Conservation (phyloP, 2,888 invertebrate species). For the Caenorhabditis sp. region DNA sequence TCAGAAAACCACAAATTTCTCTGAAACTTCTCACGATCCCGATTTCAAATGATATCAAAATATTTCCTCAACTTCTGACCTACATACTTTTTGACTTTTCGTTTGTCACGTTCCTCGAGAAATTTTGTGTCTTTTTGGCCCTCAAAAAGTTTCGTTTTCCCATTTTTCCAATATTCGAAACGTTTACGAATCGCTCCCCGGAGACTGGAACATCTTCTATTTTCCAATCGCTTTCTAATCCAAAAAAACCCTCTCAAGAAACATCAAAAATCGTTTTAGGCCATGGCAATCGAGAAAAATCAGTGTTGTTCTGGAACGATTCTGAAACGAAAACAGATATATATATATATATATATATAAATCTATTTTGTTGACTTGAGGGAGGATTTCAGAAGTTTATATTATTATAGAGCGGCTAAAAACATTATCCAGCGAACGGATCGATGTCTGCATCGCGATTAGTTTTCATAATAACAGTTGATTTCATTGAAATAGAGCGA, state of each 20-base stretch:
- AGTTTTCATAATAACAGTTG: too few relatives aligned
- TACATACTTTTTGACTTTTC: slow-evolving; percentile 7
- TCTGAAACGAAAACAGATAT: too few relatives aligned
- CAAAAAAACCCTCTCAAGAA: slow-evolving; percentile 6
- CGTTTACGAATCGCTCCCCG: slow-evolving; percentile 29
- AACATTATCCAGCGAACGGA: background rate
- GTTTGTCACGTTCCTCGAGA: slow-evolving; percentile 40
- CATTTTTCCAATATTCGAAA: slow-evolving; percentile 22
- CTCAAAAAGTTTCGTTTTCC: slow-evolving; percentile 9
- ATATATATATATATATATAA: background rate
- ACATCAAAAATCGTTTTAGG: slow-evolving; percentile 8
- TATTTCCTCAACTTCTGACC: background rate
- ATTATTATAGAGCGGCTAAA: background rate
- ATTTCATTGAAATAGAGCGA: background rate
- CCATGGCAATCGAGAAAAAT: background rate
- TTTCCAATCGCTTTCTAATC: slow-evolving; percentile 30
- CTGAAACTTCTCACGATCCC: background rate
- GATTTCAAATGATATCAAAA: slow-evolving; percentile 5
- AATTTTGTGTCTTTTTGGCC: background rate
- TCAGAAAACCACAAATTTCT: background rate
- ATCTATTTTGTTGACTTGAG: too few relatives aligned
- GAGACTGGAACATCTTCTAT: slow-evolving; percentile 12
- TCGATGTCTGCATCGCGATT: background rate
- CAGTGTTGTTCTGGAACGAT: background rate
- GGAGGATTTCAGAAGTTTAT: background rate